These are phyloP conservation scores for Dynastes tityus DNA, from an alignment of 2,888 invertebrate genomes.

Conservation along the genomic window DNA sequence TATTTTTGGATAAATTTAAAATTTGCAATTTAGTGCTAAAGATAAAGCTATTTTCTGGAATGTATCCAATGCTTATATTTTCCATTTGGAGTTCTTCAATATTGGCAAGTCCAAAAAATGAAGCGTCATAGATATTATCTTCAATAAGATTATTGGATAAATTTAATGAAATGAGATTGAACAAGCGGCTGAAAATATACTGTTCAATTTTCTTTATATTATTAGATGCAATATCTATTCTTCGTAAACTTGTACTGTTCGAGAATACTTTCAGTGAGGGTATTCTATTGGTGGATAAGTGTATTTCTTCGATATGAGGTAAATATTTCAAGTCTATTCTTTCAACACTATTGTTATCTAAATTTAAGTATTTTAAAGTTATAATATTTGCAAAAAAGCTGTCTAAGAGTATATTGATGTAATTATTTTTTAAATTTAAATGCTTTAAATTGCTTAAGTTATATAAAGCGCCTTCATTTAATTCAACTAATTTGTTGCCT, in stretches of 20 bases:
- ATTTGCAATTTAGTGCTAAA: constrained; percentile 58
- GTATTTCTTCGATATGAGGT: constrained; percentile 47
- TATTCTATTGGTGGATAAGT: constrained; percentile 49
- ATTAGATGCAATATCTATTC: constrained; percentile 62
- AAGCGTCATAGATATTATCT: constrained; percentile 44
- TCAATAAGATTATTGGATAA: constrained; percentile 59
- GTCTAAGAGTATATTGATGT: constrained; percentile 36
- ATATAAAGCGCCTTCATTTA: constrained; percentile 42
- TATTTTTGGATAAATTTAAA: constrained; percentile 64
- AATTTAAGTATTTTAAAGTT: constrained; percentile 40
- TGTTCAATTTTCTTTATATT: constrained; percentile 33
- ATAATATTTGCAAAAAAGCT: constrained; percentile 39
- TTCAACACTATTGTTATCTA: constrained; percentile 51
- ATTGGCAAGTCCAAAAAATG: constrained; percentile 51
- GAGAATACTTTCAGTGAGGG: constrained; percentile 51
- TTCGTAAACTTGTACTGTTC: constrained; percentile 57
- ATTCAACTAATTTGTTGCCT: constrained; percentile 49
- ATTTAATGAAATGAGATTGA: constrained; percentile 56
- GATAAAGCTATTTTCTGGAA: constrained; percentile 60
- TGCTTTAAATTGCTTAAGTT: constrained; percentile 48
- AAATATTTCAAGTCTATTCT: constrained; percentile 47
- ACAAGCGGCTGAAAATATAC: constrained; percentile 28
- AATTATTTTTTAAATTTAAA: constrained; percentile 52
- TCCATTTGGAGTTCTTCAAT: constrained; percentile 60
- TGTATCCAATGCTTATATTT: constrained; percentile 59